Evolutionary conservation across 2,113 vertebrate species (phyloP).

Genomic region (Egretta garzetta): DNA sequence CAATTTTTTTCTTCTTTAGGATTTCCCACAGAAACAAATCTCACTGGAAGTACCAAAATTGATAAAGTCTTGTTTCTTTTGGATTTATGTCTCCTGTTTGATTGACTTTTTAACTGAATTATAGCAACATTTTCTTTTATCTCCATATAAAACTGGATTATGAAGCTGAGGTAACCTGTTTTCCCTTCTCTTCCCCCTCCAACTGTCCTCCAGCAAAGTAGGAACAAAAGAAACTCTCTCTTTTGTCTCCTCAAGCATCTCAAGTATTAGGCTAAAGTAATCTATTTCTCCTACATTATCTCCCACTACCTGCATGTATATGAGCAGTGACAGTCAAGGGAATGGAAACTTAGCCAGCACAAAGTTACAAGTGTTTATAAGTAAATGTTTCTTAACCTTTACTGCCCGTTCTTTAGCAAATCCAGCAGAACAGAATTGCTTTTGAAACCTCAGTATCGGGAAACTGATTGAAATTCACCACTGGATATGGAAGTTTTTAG

Average conservation of each 20-base stretch:
- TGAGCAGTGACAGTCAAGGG: neutral
- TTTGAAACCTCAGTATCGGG: neutral
- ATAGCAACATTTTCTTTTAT: neutral
- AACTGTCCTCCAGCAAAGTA: neutral
- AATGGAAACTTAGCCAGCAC: neutral
- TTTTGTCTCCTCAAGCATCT: neutral
- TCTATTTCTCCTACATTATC: neutral
- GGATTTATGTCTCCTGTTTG: neutral
- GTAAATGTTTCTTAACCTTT: neutral
- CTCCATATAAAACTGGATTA: neutral
- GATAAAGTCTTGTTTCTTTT: neutral
- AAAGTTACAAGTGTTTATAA: neutral
- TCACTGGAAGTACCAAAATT: neutral
- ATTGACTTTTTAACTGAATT: slow-evolving; percentile 15
- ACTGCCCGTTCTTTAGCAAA: neutral
- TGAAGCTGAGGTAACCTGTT: neutral
- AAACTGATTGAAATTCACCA: neutral
- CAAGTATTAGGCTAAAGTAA: neutral
- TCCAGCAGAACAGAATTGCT: neutral
- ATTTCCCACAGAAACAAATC: neutral
- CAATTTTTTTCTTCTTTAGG: neutral
- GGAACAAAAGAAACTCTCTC: neutral
- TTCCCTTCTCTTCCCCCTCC: neutral
- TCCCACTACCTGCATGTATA: neutral
- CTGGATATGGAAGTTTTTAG: neutral